Evolutionary conservation across 2,113 vertebrate species (phyloP), one percentile per base, ranked within the genome.

Genomic region (Xenus cinereus): DNA sequence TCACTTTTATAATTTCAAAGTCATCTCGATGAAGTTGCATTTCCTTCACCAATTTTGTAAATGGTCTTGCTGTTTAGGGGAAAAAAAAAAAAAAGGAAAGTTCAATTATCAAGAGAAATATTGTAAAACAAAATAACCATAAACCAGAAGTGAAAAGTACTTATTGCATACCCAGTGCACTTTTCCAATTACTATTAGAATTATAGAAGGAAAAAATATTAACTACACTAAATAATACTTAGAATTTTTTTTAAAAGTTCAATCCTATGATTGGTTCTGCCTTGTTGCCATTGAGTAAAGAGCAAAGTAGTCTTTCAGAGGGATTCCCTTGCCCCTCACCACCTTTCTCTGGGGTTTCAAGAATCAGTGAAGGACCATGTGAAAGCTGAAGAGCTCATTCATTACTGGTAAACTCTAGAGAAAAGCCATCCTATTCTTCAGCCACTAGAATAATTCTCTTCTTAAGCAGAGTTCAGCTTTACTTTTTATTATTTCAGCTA

Each of bases 1-100:
- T 99, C 33, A 99, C 98, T 98, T 99, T 99, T 86, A 99, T 98
- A 30, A 99, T 98, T 95, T 99, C 98, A 81, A 99, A 99, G 97
- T 99, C 98, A 83, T 99, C 98, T 67, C 98, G 98, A 68, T 97
- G 98, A 9, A 99, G 98, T 8, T 98, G 98, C 98, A 98, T 98
- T 68, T 98, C 98, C 97, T 98, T 98, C 79, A 99, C 98, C 96
- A 98, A 84, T 32, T 98, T 98, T 24, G 98, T 98, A 80, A 99
- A 99, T 14, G 98, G 98, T 88, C 97, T 98, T 27, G 98, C 98
- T 99, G 78, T 68, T 93, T 20, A 86, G 92, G 56, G 72, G 14
- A 71, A 90, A 95, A 83, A 14, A 26, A 30, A 45, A 64, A 45
- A 46, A 46, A 79, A 27, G 7, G 5, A 57, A 79, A 90, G 54